Evolutionary conservation across 2,888 invertebrate species (phyloP), one percentile per base, ranked within the genome.

Genomic region (Melinopterus prodromus): DNA sequence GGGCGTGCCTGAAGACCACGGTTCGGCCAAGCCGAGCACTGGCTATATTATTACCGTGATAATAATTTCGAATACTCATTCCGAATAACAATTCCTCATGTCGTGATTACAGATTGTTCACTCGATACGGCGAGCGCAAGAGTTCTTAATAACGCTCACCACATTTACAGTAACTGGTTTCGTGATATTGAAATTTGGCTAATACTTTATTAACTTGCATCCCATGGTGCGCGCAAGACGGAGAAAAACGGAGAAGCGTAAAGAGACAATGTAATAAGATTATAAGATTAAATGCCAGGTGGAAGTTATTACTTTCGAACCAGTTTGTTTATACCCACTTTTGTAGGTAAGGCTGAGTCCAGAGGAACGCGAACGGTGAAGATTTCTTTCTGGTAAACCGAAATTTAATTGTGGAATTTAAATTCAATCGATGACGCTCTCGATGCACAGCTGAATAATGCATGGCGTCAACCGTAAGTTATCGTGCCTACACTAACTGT

Each of bases 61-160:
- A 87, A 86, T 86, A 87, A 87, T 86, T 87, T 85, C 85, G 85
- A 87, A 86, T 84, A 83, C 84, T 86, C 86, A 86, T 86, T 87
- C 85, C 85, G 81, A 78, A 83, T 86, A 86, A 86, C 86, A 85
- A 86, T 86, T 86, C 86, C 82, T 81, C 83, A 85, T 85, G 86
- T 84, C 85, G 86, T 85, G 86, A 87, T 86, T 86, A 84, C 82
- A 84, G 86, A 86, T 86, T 83, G 80, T 77, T 16, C 38, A 53
- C 69, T 36, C 70, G 80, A 80, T 80, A 80, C 69, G 76, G 76
- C 70, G 70, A 70, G 71, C 70, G 35, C 35, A 75, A 71, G 71
- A 71, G 71, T 12, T 53, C 36, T 69, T 80, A 77, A 78, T 80
- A 78, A 80, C 74, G 53, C 72, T 71, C 26, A 70, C 77, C 72